Conservation (phyloP, 2,113 vertebrate genomes). For the Megaptera novaeangliae region DNA sequence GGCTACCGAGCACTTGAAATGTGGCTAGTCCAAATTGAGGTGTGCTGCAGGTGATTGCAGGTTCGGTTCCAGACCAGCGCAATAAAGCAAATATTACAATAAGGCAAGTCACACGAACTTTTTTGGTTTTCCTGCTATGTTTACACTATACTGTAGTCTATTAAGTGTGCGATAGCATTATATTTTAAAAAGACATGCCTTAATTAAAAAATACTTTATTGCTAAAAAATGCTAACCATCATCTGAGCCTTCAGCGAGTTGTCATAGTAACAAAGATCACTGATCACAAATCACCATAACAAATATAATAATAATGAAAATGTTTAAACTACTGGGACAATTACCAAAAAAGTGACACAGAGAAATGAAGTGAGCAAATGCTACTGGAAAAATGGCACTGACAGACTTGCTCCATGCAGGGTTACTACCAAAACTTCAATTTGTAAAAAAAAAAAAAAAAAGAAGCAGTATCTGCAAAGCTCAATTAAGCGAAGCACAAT, state of each 20-base stretch:
- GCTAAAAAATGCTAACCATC: not conserved
- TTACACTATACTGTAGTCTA: not conserved
- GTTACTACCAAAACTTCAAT: not conserved
- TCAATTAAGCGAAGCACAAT: too few relatives aligned
- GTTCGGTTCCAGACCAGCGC: not conserved
- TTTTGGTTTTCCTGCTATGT: not conserved
- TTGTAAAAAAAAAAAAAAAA: too few relatives aligned
- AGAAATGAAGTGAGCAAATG: not conserved
- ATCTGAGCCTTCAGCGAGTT: not conserved
- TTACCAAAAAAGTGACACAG: not conserved
- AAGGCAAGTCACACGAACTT: not conserved
- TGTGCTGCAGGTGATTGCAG: not conserved
- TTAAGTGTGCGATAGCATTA: not conserved
- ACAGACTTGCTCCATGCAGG: not conserved
- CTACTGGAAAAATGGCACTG: not conserved
- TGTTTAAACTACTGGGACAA: not conserved
- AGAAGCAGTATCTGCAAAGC: too few relatives aligned
- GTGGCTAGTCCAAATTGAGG: not conserved
- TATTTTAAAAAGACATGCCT: not conserved
- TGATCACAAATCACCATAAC: not conserved
- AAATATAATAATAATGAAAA: not conserved
- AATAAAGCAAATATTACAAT: not conserved
- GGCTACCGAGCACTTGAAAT: not conserved
- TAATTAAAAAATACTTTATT: not conserved
- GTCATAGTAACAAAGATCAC: not conserved